Evolutionary conservation across 2,888 invertebrate species (phyloP).

Genomic region (Brenthis ino): DNA sequence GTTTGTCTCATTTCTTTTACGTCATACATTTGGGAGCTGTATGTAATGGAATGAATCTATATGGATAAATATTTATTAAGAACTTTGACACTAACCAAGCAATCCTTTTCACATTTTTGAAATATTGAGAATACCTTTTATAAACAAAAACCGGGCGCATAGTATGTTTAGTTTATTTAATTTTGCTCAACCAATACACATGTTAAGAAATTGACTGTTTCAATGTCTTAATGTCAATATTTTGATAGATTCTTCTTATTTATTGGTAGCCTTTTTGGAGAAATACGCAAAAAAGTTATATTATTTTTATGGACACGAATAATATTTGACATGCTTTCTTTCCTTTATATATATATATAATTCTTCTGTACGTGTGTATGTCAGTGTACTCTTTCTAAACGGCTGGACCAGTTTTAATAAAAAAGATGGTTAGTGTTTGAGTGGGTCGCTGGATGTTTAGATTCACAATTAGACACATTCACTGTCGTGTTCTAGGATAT

Average conservation of each 20-base stretch:
- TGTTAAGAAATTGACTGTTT: constrained; percentile 3
- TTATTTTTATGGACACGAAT: too few species aligned
- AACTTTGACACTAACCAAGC: constrained; percentile 55
- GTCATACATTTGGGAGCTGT: too few species aligned
- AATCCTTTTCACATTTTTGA: constrained; percentile 74
- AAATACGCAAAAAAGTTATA: constrained; percentile 4
- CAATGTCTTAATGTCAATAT: constrained; percentile 11
- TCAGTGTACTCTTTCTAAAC: too few species aligned
- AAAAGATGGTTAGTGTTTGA: too few species aligned
- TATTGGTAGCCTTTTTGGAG: neutral
- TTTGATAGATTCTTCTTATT: constrained; percentile 13
- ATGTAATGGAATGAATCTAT: too few species aligned
- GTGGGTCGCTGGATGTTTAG: too few species aligned
- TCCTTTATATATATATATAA: too few species aligned
- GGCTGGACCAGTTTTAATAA: too few species aligned
- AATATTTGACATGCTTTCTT: too few species aligned
- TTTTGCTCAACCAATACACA: constrained; percentile 50
- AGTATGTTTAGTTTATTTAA: constrained; percentile 57
- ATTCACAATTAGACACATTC: too few species aligned
- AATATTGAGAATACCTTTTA: constrained; percentile 70
- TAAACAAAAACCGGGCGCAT: constrained; percentile 68
- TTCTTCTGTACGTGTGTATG: too few species aligned
- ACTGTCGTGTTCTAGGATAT: too few species aligned
- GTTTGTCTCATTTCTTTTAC: neutral
- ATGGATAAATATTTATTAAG: neutral